Evolutionary conservation across 2,797 vertebrate genomes (phyloP), one percentile per base, ranked within the genome.

Genomic region (Cossypha dichroa): DNA sequence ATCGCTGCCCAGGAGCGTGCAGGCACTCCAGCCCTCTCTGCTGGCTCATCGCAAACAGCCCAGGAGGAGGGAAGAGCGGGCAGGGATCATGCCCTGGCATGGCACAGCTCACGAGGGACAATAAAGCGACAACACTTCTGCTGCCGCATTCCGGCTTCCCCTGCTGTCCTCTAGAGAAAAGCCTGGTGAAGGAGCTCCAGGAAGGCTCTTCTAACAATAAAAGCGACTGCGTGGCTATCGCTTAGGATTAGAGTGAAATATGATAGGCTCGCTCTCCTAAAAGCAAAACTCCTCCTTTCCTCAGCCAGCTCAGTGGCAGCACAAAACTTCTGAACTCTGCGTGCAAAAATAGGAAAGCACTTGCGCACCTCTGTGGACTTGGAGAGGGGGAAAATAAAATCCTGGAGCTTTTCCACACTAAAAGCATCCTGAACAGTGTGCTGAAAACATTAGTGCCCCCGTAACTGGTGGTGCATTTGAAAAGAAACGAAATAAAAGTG

Each of bases 211-310:
- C 87, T 88, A 97, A 98, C 98, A 98, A 98, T 97, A 97, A 97
- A 94, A 85, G 93, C 56, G 97, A 86, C 97, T 97, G 97, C 85
- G 94, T 97, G 97, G 97, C 97, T 94, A 94, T 91, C 77, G 96
- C 98, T 98, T 98, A 98, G 97, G 97, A 98, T 98, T 98, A 98
- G 98, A 84, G 97, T 97, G 98, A 98, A 99, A 99, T 97, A 96
- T n/a, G 98, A 99, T 98, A 98, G 97, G 97, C 97, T 96, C 89
- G 38, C 95, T 95, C 77, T 59, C 95, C 95, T 78, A 94, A 91
- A 93, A 96, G 96, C 91, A 63, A 93, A 97, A 96, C 97, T 98
- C 97, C 98, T 97, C 97, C 97, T 96, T 96, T 87, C 90, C 95
- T 33, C 75, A 91, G 95, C 59, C 96, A 69, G 97, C 94, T 75